Conservation (phyloP, 1,140 invertebrate genomes). For the Ceratitis capitata region DNA sequence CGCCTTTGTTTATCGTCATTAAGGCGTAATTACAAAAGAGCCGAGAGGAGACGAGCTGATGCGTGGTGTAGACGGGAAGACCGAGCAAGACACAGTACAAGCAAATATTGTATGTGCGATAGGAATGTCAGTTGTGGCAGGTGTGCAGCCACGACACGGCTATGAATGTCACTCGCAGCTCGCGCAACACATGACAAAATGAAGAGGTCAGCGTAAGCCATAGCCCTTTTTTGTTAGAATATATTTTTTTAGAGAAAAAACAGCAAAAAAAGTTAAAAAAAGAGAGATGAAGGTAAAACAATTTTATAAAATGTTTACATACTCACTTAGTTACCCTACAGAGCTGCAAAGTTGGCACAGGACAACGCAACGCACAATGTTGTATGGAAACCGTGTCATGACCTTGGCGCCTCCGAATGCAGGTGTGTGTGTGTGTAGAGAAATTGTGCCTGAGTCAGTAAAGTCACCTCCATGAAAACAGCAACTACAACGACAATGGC, state of each 20-base stretch:
- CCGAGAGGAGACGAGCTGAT: not conserved
- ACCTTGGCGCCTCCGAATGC: not conserved
- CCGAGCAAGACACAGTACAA: no score
- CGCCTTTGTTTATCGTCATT: constrained; percentile 12
- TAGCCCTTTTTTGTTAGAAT: not conserved
- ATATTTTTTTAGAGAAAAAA: not conserved
- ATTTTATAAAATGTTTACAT: not conserved
- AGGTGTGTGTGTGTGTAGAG: not conserved
- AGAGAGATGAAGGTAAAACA: not conserved
- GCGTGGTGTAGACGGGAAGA: no score
- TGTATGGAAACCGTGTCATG: constrained; percentile 8
- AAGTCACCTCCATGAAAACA: not conserved
- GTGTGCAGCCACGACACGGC: not conserved
- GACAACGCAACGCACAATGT: no score
- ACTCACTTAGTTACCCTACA: no score
- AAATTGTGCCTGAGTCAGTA: not conserved
- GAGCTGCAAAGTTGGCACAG: not conserved
- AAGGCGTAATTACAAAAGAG: not conserved
- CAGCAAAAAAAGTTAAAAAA: not conserved
- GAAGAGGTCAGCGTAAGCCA: not conserved
- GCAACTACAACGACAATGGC: not conserved
- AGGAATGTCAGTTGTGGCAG: not conserved
- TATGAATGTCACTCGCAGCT: not conserved
- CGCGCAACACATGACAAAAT: not conserved
- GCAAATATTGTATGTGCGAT: not conserved